These are phyloP conservation scores for Monochamus saltuarius DNA, from an alignment of 1,140 invertebrate species.

Conservation along the genomic window DNA sequence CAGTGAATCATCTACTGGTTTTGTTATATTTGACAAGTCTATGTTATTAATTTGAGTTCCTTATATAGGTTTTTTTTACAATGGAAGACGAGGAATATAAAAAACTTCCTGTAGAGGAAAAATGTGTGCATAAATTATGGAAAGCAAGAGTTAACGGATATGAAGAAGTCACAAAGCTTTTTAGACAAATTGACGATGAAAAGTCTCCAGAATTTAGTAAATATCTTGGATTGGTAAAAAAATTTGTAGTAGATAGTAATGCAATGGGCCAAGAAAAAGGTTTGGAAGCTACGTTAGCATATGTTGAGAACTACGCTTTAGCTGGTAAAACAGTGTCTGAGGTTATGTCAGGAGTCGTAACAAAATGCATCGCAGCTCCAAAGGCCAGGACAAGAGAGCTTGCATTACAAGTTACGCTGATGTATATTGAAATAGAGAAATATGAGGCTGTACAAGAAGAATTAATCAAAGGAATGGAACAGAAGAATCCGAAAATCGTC, in stretches of 20 bases:
- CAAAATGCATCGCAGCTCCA: constrained; percentile 89
- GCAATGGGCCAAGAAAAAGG: constrained; percentile 95
- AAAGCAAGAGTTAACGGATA: constrained; percentile 92
- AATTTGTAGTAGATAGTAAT: constrained; percentile 94
- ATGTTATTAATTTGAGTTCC: neutral
- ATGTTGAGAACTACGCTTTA: constrained; percentile 83
- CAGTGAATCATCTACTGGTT: neutral
- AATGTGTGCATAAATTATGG: constrained; percentile 92
- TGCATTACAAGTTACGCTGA: constrained; percentile 82
- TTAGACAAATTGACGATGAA: constrained; percentile 84
- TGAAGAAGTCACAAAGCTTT: constrained; percentile 88
- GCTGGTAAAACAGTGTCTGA: constrained; percentile 87
- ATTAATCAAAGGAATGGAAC: constrained; percentile 88
- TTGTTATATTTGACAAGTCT: neutral
- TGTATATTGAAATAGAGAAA: constrained; percentile 97
- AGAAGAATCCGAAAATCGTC: constrained; percentile 95
- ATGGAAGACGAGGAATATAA: constrained; percentile 92
- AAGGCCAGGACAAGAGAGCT: constrained; percentile 91
- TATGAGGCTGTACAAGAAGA: constrained; percentile 89
- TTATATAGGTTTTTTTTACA: neutral
- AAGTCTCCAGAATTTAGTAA: constrained; percentile 93
- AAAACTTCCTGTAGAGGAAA: constrained; percentile 88
- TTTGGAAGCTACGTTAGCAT: constrained; percentile 85
- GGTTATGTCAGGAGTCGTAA: constrained; percentile 84
- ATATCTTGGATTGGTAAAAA: constrained; percentile 89